These are phyloP conservation scores for Ataeniobius toweri DNA, from an alignment of 2,797 vertebrate genomes.

Conservation along the genomic window DNA sequence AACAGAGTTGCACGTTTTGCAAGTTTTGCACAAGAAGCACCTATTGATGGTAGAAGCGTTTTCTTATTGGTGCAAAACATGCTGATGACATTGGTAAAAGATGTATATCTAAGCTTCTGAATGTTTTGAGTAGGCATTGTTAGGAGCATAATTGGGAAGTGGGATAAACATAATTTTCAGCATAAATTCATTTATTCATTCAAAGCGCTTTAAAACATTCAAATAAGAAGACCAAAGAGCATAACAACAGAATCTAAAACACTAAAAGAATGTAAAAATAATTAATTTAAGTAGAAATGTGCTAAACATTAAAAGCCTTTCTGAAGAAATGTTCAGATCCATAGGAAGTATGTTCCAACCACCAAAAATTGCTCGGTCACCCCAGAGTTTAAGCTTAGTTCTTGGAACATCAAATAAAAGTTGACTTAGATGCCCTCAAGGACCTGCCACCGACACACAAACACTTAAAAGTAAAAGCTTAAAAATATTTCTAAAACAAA, in stretches of 20 bases:
- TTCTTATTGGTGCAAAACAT: neutral
- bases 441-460: too few relatives aligned
- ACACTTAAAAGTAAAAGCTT: neutral
- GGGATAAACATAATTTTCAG: neutral
- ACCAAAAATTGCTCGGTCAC: neutral
- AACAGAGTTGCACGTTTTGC: neutral
- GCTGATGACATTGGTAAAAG: neutral
- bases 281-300: too few relatives aligned
- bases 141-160: neutral
- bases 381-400: neutral
- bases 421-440: neutral
- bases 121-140: neutral
- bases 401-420: neutral
- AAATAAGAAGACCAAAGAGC: too few relatives aligned
- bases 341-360: too few relatives aligned
- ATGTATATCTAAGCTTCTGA: neutral
- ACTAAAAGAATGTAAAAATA: too few relatives aligned
- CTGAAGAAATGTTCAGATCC: too few relatives aligned
- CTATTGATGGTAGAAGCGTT: neutral
- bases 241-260: too few relatives aligned
- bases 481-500: neutral
- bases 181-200: too few relatives aligned
- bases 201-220: too few relatives aligned
- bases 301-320: too few relatives aligned
- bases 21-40: neutral